Evolutionary conservation across 1,140 invertebrate species (phyloP).

Genomic region (Aphaenogaster rudis): DNA sequence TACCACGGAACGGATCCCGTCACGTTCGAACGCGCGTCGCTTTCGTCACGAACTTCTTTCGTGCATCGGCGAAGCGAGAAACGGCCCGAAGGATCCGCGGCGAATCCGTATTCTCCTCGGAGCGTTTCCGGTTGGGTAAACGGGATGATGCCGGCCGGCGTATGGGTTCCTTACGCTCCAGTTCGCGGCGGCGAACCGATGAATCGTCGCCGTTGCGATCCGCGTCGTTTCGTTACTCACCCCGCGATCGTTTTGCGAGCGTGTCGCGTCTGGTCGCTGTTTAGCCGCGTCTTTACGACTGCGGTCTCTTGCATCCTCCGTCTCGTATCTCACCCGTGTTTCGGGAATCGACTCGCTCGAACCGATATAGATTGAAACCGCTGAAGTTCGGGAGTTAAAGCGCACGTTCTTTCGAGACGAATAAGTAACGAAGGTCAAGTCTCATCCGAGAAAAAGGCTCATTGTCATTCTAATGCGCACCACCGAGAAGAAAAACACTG

Average conservation of each 20-base stretch:
- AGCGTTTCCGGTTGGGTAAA: slow-evolving; percentile 28
- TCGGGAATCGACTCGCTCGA: neutral
- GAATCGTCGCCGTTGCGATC: neutral
- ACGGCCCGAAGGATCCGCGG: slow-evolving; percentile 3
- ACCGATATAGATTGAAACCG: neutral
- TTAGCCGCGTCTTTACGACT: neutral
- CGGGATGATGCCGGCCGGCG: neutral
- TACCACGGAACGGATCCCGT: slow-evolving; percentile 5
- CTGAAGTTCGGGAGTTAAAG: neutral
- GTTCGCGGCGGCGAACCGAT: slow-evolving; percentile 5
- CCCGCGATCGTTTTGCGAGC: neutral
- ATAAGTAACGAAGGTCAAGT: neutral
- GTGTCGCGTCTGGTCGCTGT: neutral
- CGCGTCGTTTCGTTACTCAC: neutral
- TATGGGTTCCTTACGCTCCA: slow-evolving; percentile 25
- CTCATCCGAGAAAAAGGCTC: neutral
- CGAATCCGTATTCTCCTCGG: slow-evolving; percentile 14
- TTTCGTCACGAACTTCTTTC: slow-evolving; percentile 46
- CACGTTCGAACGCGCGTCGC: neutral
- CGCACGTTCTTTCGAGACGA: neutral
- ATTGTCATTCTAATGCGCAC: slow-evolving; percentile 65
- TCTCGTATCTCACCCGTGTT: neutral
- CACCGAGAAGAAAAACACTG: neutral
- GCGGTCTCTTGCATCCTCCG: slow-evolving; percentile 22
- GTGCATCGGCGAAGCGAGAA: slow-evolving; percentile 50